phyloP scores from a whole-genome alignment of 53 echinoderm and acorn worm genomes.

The Echinarachnius parma region DNA sequence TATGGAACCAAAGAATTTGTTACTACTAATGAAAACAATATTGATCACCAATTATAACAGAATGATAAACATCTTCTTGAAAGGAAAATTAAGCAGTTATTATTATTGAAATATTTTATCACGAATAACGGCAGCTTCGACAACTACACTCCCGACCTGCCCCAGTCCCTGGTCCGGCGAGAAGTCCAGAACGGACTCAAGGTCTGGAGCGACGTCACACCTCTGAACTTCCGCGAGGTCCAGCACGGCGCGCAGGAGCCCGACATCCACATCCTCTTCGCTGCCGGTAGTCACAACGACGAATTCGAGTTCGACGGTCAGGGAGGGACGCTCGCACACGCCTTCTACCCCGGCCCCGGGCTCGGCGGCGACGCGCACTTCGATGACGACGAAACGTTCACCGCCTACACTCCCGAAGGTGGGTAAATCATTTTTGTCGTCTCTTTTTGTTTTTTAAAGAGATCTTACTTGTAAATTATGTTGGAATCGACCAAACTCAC shows the following conservation, averaged over 20 bases:
- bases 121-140: constrained; percentile 61
- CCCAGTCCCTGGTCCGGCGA: constrained; percentile 8
- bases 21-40: no score
- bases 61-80: no score
- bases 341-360: constrained; percentile 69
- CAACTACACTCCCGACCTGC: constrained; percentile 64
- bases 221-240: constrained; percentile 59
- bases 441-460: no score
- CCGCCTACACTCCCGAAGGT: constrained; percentile 34
- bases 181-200: constrained; percentile 56
- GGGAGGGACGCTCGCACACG: constrained; percentile 82
- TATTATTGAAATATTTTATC: no score
- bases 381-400: constrained; percentile 73
- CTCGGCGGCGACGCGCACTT: constrained; percentile 83
- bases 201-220: constrained; percentile 82
- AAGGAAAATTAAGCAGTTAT: no score
- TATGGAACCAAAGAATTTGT: no score
- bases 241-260: constrained; percentile 25
- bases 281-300: constrained; percentile 47
- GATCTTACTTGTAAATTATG: no score
- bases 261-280: constrained; percentile 67
- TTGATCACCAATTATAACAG: no score
- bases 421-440: constrained; percentile 1
- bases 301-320: constrained; percentile 64
- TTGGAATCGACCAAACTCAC: no score